phyloP scores from a whole-genome alignment of 1,140 invertebrate species.

The Saccostrea cuccullata region DNA sequence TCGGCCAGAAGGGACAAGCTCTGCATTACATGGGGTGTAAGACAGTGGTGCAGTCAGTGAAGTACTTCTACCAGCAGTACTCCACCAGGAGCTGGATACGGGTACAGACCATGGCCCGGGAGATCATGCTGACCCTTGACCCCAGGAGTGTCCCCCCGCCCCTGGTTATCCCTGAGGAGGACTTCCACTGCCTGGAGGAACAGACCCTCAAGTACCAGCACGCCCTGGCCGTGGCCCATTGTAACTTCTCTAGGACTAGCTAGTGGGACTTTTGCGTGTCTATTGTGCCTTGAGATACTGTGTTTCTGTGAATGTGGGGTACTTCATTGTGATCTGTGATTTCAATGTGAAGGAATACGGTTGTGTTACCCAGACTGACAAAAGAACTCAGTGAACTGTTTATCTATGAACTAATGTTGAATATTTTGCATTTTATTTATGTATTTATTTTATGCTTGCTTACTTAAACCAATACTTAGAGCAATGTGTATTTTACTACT shows the following conservation, averaged over 20 bases:
- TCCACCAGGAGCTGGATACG: background rate
- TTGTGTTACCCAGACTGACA: background rate
- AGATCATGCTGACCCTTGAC: background rate
- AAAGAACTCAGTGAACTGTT: background rate
- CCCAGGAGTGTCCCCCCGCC: background rate
- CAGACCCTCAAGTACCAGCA: background rate
- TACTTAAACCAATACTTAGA: too few relatives aligned
- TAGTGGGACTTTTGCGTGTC: background rate
- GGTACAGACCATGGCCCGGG: background rate
- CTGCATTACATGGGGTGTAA: constrained; percentile 26
- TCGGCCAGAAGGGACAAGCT: constrained; percentile 3
- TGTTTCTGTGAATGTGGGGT: background rate
- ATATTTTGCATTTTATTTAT: background rate
- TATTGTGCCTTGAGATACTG: background rate
- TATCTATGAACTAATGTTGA: background rate
- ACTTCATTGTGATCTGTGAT: background rate
- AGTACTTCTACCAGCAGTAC: constrained; percentile 7
- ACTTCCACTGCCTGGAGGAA: background rate
- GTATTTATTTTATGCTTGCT: background rate
- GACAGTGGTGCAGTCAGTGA: background rate
- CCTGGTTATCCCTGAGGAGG: background rate
- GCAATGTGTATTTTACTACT: too few relatives aligned
- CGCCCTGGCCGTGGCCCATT: background rate
- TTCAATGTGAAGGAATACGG: too few relatives aligned
- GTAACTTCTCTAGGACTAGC: background rate